Evolutionary conservation across 2,888 invertebrate species (phyloP), one percentile per base, ranked within the genome.

Genomic region (Cephonodes hylas): DNA sequence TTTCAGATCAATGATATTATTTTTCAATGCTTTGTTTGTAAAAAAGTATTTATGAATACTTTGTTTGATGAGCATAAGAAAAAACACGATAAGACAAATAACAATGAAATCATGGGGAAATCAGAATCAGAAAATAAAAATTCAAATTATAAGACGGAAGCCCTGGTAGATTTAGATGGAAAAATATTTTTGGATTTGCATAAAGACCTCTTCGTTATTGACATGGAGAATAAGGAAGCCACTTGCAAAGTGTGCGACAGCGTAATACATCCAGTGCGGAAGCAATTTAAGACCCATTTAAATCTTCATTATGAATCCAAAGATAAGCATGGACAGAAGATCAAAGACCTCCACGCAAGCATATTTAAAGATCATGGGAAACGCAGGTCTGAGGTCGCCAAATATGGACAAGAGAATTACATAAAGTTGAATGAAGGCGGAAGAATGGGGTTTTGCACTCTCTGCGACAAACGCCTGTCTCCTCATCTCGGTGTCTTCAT

Each of bases 11-110:
- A 76, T 27, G 64, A 68, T 3, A 64, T 77, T 1, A 70, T 58
- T 1, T 76, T 77, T 58, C 84, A 81, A 65, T 88, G 88, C 64
- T 88, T 86, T 31, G 65, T 67, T n/a, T 88, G 88, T 65, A 79
- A 78, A 44, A 70, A 72, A 58, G 66, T 68, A 58, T 71, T 76
- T 44, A 48, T 67, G 0, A 65, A 63, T 8, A 58, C 62, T 2
- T 22, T 53, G 7, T 69, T 79, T 2, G 59, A 64, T 2, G 48
- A 59, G 3, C 85, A 83, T 61, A 78, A 70, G 67, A 44, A 48
- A 8, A 60, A 67, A 62, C 45, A 66, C 20, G 42, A 53, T 1
- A 42, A 64, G n/a, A 59, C 6, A 64, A 1, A 18, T 64, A 64
- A 61, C 59, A 63, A 58, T 66, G 13, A 25, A 42, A 27, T 8